phyloP scores from a whole-genome alignment of 1,140 invertebrate genomes.

The Drosophila hydei region DNA sequence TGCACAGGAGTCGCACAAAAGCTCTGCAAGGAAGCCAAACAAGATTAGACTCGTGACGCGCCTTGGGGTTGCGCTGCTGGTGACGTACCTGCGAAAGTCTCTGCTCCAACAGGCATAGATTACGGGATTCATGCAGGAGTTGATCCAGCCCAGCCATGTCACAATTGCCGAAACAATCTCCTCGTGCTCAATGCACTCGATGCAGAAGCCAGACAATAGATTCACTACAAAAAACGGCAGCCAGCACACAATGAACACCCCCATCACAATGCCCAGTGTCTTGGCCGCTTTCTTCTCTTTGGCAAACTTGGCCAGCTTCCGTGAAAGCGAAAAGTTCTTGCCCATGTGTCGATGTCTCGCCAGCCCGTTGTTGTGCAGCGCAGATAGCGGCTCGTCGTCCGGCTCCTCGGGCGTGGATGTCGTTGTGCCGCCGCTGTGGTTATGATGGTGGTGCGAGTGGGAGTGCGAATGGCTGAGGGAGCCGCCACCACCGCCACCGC shows the following conservation, averaged over 20 bases:
- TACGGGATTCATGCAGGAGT: slow-evolving; percentile 98
- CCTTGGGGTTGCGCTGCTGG: background rate
- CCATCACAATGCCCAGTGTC: slow-evolving; percentile 97
- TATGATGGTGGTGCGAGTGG: slow-evolving; percentile 75
- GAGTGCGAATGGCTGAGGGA: slow-evolving; percentile 74
- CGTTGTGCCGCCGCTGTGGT: slow-evolving; percentile 84
- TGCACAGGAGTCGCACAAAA: slow-evolving; percentile 91
- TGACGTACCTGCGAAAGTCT: slow-evolving; percentile 94
- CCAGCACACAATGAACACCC: slow-evolving; percentile 99
- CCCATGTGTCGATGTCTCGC: slow-evolving; percentile 85
- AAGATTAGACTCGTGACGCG: slow-evolving; percentile 58
- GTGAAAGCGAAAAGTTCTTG: slow-evolving; percentile 94
- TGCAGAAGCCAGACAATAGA: slow-evolving; percentile 94
- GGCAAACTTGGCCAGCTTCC: slow-evolving; percentile 95
- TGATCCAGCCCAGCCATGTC: slow-evolving; percentile 99
- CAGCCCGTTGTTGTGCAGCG: slow-evolving; percentile 90
- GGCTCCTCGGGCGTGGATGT: slow-evolving; percentile 88
- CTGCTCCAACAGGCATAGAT: slow-evolving; percentile 98
- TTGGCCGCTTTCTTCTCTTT: slow-evolving; percentile 98
- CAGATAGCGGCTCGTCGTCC: slow-evolving; percentile 89
- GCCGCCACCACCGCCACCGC: slow-evolving; percentile 59
- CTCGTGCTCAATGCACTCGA: slow-evolving; percentile 93
- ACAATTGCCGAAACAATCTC: slow-evolving; percentile 96
- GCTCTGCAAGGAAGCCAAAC: slow-evolving; percentile 86
- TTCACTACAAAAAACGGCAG: slow-evolving; percentile 99